phyloP scores from a whole-genome alignment of 2,797 vertebrate species.

The Coregonus sp. region DNA sequence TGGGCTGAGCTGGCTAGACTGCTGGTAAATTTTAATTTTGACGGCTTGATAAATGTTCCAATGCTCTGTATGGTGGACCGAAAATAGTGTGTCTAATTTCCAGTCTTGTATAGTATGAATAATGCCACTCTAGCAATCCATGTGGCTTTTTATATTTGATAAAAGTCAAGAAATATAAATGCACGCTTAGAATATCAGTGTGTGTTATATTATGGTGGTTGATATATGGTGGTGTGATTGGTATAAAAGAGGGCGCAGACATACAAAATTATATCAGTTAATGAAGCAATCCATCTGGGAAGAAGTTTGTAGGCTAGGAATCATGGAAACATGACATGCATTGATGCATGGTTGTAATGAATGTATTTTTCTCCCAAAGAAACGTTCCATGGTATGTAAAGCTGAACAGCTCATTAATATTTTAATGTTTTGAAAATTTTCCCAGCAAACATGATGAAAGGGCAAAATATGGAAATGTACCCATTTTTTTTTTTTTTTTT shows the following conservation, averaged over 20 bases:
- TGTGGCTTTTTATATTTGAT: neutral
- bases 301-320: neutral
- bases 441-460: no score
- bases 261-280: neutral
- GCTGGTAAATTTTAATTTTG: conserved; percentile 57
- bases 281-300: conserved; percentile 6
- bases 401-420: neutral
- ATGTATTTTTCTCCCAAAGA: neutral
- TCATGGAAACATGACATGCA: no score
- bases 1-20: conserved; percentile 49
- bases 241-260: neutral
- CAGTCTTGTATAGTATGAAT: conserved; percentile 22
- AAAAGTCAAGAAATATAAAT: neutral
- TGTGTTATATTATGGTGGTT: neutral
- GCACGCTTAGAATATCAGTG: neutral
- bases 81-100: conserved; percentile 49
- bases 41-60: conserved; percentile 52
- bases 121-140: conserved; percentile 21
- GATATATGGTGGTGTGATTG: neutral
- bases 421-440: neutral
- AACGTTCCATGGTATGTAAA: neutral
- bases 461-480: no score
- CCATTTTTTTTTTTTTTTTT: no score
- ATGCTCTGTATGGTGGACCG: conserved; percentile 26
- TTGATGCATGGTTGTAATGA: neutral